phyloP scores from a whole-genome alignment of 2,888 invertebrate genomes.

The Melieria crassipennis region DNA sequence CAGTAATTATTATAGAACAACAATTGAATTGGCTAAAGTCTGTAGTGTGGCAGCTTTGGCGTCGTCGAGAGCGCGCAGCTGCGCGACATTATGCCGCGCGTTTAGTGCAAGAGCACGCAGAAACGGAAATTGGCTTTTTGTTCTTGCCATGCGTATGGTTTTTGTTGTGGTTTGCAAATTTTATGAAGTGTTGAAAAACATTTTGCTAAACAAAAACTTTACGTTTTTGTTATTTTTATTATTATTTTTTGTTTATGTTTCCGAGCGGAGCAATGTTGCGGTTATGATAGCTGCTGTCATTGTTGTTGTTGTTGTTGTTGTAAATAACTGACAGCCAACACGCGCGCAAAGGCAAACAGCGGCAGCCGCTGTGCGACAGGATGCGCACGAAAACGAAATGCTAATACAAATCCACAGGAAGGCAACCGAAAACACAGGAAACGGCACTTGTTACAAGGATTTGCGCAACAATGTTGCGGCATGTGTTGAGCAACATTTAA shows the following conservation, averaged over 20 bases:
- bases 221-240: not conserved
- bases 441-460: no score
- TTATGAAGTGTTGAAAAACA: constrained; percentile 32
- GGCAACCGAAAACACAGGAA: no score
- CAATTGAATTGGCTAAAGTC: no score
- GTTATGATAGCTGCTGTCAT: not conserved
- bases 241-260: constrained; percentile 13
- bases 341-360: no score
- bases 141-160: no score
- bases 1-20: no score
- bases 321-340: not conserved
- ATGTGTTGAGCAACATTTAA: no score
- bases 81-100: not conserved
- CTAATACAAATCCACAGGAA: no score
- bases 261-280: not conserved
- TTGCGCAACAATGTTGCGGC: no score
- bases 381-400: no score
- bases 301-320: not conserved
- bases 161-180: constrained; percentile 19
- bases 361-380: no score
- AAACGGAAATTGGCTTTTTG: constrained; percentile 22
- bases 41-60: not conserved
- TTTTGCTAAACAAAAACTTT: constrained; percentile 22
- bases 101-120: not conserved
- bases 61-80: not conserved